Base-by-base conservation (phyloP, 2,113 vertebrate genomes). In the Triplophysa dalaica region DNA sequence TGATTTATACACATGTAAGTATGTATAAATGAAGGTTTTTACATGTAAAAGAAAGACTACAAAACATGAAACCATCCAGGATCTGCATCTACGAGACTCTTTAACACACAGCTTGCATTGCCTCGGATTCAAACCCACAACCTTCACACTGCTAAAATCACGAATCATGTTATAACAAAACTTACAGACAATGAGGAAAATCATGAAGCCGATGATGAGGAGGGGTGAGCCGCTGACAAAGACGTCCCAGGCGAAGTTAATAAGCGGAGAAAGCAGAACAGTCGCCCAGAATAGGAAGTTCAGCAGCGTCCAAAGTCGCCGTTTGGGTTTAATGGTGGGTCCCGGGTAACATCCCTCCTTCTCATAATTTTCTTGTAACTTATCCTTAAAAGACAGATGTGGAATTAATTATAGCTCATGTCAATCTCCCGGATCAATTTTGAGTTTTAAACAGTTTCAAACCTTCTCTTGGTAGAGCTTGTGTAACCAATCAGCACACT, bases 381-480 rank as follows among this genome's bases (percentile, higher is more conserved):
- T 95, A 69, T 99, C 98, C 98, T 99, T 85, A 50, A 81, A 77
- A 77, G 9, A 73, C 4, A 29, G 8, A 22, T 2, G 10, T 22
- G 33, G 9, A 11, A 22, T 38, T 13, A 24, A 77, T 77, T n/a
- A n/a, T 4, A 75, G 38, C 19, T 33, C 50, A 60, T 64, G 19
- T 68, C 8, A 50, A 14, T 11, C 2, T 22, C 58, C 24, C 33
- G 8, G 50, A 43, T 61, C 70, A 60, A 16, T n/a, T 16, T 6
- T 52, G 1, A 33, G 16, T 60, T 16, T 6, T 16, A 52, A 52
- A 52, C 4, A 4, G 9, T 58, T 58, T 78, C 74, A 88, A 87
- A 99, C 98, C 94, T 99, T 99, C 85, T 99, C 97, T 89, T 97
- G 97, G 87, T 99, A 99, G 84, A 99, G 94, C 84, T 94, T 98